phyloP scores from a whole-genome alignment of 2,113 vertebrate genomes.

The Carettochelys insculpta region DNA sequence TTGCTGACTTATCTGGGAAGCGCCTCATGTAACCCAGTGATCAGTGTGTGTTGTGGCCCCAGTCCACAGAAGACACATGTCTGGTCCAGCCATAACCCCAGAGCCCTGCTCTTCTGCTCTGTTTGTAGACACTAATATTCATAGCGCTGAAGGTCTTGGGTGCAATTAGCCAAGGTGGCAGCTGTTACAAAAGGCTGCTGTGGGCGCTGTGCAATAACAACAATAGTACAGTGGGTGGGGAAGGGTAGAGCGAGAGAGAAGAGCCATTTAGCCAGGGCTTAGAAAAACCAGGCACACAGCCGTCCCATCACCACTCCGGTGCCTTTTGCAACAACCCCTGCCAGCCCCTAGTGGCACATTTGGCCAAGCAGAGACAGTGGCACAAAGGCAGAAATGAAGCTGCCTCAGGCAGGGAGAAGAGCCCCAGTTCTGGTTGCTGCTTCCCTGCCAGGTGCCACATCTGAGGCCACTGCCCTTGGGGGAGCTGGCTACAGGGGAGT shows the following conservation, averaged over 20 bases:
- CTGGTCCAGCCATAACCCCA: neutral
- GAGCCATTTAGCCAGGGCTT: neutral
- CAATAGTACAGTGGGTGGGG: neutral
- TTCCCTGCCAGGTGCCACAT: neutral
- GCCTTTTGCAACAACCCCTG: neutral
- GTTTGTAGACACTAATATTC: neutral
- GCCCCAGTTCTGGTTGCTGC: too few species aligned
- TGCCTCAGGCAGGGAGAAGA: neutral
- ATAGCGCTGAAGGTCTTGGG: neutral
- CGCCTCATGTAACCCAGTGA: neutral
- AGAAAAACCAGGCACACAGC: neutral
- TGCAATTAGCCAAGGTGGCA: rapidly evolving
- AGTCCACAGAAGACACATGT: rapidly evolving
- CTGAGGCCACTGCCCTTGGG: neutral
- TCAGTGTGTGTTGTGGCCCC: neutral
- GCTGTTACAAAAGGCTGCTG: neutral
- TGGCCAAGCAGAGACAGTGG: neutral
- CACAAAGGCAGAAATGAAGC: neutral
- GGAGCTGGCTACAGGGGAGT: too few species aligned
- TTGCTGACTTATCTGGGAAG: neutral
- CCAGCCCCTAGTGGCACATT: neutral
- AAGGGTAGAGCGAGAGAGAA: neutral
- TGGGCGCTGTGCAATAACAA: neutral
- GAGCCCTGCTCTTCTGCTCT: neutral
- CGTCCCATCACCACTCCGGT: neutral